Percentiles rank a stretch among this genome's conserved stretches.
Conservation (phyloP, 2,888 invertebrate genomes). For the Agrotis clavis region DNA sequence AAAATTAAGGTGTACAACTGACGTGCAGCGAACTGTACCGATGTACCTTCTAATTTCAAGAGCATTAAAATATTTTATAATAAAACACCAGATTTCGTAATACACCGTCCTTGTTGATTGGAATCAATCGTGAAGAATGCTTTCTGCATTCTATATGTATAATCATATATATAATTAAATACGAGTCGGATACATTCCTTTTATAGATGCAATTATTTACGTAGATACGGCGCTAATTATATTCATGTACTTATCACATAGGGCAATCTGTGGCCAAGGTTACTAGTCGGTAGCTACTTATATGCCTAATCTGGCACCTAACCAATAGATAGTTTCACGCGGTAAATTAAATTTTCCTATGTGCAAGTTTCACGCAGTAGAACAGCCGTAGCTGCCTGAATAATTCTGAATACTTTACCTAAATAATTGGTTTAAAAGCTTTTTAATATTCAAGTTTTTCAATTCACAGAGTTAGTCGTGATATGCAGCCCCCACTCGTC, state of each 20-base stretch:
- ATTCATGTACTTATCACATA: constrained; percentile 24
- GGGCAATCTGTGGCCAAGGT: constrained; percentile 40
- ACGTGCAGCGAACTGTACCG: not conserved
- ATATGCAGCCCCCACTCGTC: constrained; percentile 76
- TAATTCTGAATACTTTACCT: constrained; percentile 24
- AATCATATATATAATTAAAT: not conserved
- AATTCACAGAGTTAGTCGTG: constrained; percentile 65
- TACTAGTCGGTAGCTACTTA: not conserved
- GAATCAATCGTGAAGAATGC: constrained; percentile 20
- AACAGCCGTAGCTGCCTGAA: constrained; percentile 12
- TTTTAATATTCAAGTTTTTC: constrained; percentile 30
- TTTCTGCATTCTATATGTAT: no score
- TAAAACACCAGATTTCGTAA: constrained; percentile 8
- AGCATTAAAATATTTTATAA: constrained; percentile 8
- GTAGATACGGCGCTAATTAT: constrained; percentile 12
- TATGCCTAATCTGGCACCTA: constrained; percentile 49
- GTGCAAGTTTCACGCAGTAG: constrained; percentile 34
- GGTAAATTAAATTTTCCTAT: constrained; percentile 28
- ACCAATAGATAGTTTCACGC: constrained; percentile 50
- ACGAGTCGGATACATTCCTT: not conserved
- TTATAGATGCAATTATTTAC: constrained; percentile 11
- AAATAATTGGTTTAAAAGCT: not conserved
- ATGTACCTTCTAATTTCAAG: constrained; percentile 14
- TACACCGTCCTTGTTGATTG: not conserved
- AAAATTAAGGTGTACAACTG: no score